Conservation (phyloP, 2,888 invertebrate genomes). For the Ormia ochracea region DNA sequence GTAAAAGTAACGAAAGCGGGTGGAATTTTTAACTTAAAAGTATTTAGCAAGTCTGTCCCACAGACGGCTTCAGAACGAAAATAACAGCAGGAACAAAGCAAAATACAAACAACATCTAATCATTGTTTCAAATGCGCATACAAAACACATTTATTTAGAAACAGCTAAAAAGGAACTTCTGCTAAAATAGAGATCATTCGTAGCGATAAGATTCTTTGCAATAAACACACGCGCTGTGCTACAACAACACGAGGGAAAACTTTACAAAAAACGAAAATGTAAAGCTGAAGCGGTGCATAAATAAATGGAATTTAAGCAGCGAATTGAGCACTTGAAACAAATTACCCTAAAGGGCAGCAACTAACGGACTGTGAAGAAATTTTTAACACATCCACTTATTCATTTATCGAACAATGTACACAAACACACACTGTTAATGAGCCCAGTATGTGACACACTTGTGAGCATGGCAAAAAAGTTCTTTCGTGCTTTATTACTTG, state of each 20-base stretch:
- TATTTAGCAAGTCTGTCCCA: constrained; percentile 40
- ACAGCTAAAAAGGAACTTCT: constrained; percentile 14
- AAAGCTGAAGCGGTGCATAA: constrained; percentile 46
- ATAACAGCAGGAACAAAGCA: constrained; percentile 24
- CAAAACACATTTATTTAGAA: constrained; percentile 45
- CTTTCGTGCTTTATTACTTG: constrained; percentile 4
- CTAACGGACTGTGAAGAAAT: constrained; percentile 49
- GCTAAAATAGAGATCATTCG: constrained; percentile 52
- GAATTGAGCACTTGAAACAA: constrained; percentile 73
- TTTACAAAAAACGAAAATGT: not conserved
- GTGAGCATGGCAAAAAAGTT: constrained; percentile 39
- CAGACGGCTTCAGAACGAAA: constrained; percentile 37
- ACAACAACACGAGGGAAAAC: not conserved
- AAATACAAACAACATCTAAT: constrained; percentile 51
- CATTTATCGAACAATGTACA: not conserved
- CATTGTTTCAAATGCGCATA: constrained; percentile 61
- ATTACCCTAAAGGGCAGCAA: constrained; percentile 59
- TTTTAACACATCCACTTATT: constrained; percentile 44
- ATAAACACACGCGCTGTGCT: not conserved
- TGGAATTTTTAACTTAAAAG: constrained; percentile 30
- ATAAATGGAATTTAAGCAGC: constrained; percentile 66
- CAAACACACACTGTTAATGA: constrained; percentile 9
- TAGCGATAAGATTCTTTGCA: constrained; percentile 49
- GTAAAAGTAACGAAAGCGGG: constrained; percentile 33
- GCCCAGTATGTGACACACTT: constrained; percentile 58